phyloP scores from a whole-genome alignment of 37 sponge, comb jelly and placozoan species.

The Corticium candelabrum region DNA sequence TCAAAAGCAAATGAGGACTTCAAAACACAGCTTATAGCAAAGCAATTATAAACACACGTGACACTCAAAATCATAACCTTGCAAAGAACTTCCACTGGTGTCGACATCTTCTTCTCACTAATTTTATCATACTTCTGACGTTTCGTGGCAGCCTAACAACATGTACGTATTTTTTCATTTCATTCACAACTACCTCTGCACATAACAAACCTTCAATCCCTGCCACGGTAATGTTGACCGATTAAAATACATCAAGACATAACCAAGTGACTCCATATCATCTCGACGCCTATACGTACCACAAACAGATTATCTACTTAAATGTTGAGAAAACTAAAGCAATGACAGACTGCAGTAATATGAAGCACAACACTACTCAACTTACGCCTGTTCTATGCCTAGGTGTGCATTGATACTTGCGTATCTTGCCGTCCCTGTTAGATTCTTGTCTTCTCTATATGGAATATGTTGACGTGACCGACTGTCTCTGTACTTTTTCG shows the following conservation, averaged over 20 bases:
- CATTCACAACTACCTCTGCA: background rate
- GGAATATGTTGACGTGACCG: slow-evolving; percentile 89
- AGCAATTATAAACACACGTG: background rate
- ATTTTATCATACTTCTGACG: slow-evolving; percentile 99
- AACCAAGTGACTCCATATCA: slow-evolving; percentile 96
- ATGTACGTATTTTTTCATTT: background rate
- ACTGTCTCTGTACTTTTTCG: slow-evolving; percentile 97
- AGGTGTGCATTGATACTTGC: slow-evolving; percentile 98
- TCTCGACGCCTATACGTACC: slow-evolving; percentile 60
- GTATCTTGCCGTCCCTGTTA: slow-evolving; percentile 97
- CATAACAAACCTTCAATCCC: slow-evolving; percentile 63
- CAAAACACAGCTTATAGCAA: background rate
- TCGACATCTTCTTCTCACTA: slow-evolving; percentile 96
- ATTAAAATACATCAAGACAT: slow-evolving; percentile 99
- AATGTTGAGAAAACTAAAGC: too few species aligned
- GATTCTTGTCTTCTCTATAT: slow-evolving; percentile 96
- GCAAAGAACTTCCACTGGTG: slow-evolving; percentile 95
- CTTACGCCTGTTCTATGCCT: slow-evolving; percentile 92
- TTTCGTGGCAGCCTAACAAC: slow-evolving; percentile 81
- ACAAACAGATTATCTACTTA: background rate
- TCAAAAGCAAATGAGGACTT: background rate
- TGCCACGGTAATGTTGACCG: slow-evolving; percentile 96
- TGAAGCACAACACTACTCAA: background rate
- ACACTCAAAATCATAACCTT: slow-evolving; percentile 38
- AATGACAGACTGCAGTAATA: too few species aligned